These are phyloP conservation scores for Selene dorsalis DNA, from an alignment of 2,797 vertebrate genomes.

Conservation along the genomic window DNA sequence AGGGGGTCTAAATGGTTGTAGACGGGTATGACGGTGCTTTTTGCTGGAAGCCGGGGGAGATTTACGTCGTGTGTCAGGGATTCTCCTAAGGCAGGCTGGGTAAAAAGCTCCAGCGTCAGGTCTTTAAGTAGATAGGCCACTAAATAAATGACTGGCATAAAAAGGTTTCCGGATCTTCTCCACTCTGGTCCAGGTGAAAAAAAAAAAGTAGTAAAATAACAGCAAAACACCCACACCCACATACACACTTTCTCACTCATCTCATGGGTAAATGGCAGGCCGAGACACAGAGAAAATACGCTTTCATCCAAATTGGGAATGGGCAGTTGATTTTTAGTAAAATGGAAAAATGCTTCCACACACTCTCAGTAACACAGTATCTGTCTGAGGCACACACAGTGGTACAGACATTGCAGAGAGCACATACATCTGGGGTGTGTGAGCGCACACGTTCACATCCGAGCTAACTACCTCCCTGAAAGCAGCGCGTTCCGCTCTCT, in stretches of 20 bases:
- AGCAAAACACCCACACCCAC: slow-evolving; percentile 8
- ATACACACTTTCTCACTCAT: slow-evolving; percentile 24
- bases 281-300: slow-evolving; percentile 39
- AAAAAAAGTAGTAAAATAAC: slow-evolving; percentile 28
- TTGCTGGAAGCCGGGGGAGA: slow-evolving; percentile 60
- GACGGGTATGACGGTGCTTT: slow-evolving; percentile 60
- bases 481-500: slow-evolving; percentile 50
- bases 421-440: slow-evolving; percentile 9
- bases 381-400: slow-evolving; percentile 12
- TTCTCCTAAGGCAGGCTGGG: slow-evolving; percentile 58
- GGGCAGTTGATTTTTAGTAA: not conserved
- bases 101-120: slow-evolving; percentile 67
- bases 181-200: slow-evolving; percentile 24
- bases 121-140: slow-evolving; percentile 71
- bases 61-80: slow-evolving; percentile 69
- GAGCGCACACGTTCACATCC: slow-evolving; percentile 11
- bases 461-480: slow-evolving; percentile 27
- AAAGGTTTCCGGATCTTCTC: slow-evolving; percentile 56
- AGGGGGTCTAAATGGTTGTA: slow-evolving; percentile 52
- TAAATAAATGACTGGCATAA: slow-evolving; percentile 72
- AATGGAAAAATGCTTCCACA: slow-evolving; percentile 33
- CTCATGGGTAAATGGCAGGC: slow-evolving; percentile 38
- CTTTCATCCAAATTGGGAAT: slow-evolving; percentile 47
- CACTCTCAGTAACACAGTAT: slow-evolving; percentile 12
- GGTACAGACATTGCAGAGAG: slow-evolving; percentile 29